Percentiles rank a stretch among this genome's conserved stretches.
Conservation (phyloP, 2,797 vertebrate species). For the Syndactyla subalaris region DNA sequence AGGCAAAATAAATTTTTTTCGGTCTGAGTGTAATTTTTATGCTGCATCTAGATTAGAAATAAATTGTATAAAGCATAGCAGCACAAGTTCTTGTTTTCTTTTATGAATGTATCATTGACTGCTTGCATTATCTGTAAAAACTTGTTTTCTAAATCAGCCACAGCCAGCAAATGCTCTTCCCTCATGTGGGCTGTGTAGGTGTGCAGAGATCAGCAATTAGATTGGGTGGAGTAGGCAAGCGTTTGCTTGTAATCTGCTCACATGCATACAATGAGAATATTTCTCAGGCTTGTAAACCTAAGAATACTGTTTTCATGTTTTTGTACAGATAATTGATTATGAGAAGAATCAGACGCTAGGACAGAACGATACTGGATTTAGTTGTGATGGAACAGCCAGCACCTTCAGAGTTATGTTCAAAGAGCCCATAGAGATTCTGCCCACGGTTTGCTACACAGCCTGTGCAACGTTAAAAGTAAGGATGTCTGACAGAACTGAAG, state of each 20-base stretch:
- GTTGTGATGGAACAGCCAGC: slow-evolving; percentile 93
- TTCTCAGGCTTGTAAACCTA: background rate
- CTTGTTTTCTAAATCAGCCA: background rate
- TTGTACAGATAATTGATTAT: slow-evolving; percentile 81
- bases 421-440: slow-evolving; percentile 94
- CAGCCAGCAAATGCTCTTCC: background rate
- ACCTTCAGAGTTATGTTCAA: slow-evolving; percentile 99
- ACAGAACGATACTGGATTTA: slow-evolving; percentile 88
- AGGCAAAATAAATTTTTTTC: background rate
- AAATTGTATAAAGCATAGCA: background rate
- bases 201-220: background rate
- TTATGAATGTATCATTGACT: background rate
- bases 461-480: slow-evolving; percentile 93
- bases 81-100: background rate
- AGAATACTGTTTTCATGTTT: background rate
- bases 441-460: slow-evolving; percentile 95
- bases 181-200: background rate
- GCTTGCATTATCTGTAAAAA: background rate
- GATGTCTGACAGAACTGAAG: background rate
- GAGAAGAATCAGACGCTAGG: slow-evolving; percentile 83
- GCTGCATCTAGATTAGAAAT: background rate
- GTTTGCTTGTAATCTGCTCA: background rate
- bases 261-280: background rate
- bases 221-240: slow-evolving; percentile 2
- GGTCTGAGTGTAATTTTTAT: background rate